Conservation (phyloP, 64 coral and sea anemone species). For the Pocillopora verrucosa region DNA sequence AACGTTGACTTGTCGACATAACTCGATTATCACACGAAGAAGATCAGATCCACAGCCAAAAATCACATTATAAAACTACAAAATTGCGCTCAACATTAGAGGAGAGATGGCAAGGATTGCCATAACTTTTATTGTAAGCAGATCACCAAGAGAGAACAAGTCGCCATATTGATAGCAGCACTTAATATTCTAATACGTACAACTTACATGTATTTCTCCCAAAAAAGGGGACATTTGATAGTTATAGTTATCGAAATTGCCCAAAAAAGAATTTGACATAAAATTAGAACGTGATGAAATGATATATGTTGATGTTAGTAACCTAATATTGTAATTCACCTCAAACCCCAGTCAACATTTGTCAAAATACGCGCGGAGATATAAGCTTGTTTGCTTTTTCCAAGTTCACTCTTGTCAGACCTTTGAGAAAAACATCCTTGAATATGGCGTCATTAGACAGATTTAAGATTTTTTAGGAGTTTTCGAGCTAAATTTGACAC, state of each 20-base stretch:
- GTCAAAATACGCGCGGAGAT: too few relatives aligned
- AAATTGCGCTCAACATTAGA: background rate
- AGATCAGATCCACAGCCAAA: background rate
- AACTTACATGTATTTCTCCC: background rate
- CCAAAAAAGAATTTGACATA: background rate
- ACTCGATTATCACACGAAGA: background rate
- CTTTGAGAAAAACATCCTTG: background rate
- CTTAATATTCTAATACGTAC: background rate
- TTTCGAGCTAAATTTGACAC: background rate
- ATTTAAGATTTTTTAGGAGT: background rate
- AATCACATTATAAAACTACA: background rate
- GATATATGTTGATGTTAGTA: background rate
- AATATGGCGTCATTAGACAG: background rate
- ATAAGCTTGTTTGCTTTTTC: background rate
- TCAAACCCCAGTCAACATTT: background rate
- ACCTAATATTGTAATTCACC: background rate
- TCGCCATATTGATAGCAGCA: background rate
- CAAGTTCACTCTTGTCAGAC: background rate
- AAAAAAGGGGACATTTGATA: too few relatives aligned
- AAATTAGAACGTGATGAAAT: slow-evolving; percentile 15
- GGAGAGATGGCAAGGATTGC: background rate
- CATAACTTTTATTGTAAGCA: background rate
- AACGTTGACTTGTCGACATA: background rate
- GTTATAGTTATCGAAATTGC: background rate
- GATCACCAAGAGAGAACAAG: background rate